These are phyloP conservation scores for Polypedilum pembai DNA, from an alignment of 1,140 invertebrate species.

Conservation along the genomic window DNA sequence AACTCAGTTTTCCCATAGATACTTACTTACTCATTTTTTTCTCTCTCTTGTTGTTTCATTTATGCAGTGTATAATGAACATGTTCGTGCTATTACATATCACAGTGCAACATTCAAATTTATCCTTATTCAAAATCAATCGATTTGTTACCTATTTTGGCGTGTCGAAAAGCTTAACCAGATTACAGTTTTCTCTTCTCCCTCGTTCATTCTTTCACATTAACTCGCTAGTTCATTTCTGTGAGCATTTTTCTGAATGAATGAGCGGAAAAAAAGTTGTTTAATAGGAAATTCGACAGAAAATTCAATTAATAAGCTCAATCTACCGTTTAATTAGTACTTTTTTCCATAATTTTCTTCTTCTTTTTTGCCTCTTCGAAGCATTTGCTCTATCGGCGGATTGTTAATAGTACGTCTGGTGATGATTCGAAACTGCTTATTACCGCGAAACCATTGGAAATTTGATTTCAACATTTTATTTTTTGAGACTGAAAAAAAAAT, in stretches of 20 bases:
- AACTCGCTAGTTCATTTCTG: background rate
- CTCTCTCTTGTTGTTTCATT: background rate
- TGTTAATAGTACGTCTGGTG: constrained; percentile 24
- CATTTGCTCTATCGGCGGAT: background rate
- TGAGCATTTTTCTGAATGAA: constrained; percentile 4
- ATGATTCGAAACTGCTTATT: constrained; percentile 21
- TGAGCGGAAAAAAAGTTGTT: background rate
- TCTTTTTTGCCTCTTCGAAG: background rate
- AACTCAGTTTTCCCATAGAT: background rate
- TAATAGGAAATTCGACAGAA: constrained; percentile 24
- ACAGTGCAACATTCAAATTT: constrained; percentile 4
- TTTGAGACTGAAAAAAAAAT: background rate
- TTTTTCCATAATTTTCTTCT: constrained; percentile 16
- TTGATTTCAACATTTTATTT: constrained; percentile 23
- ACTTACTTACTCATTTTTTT: background rate
- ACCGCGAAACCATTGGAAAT: background rate
- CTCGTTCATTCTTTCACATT: background rate
- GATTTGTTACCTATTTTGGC: constrained; percentile 27
- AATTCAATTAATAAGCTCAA: constrained; percentile 27
- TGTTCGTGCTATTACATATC: background rate
- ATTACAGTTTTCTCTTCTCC: background rate
- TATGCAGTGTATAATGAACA: constrained; percentile 11
- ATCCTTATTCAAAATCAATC: constrained; percentile 26
- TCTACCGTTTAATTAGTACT: constrained; percentile 28
- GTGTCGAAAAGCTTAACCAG: constrained; percentile 24